phyloP scores from a whole-genome alignment of 2,888 invertebrate species.

The Cephus spinipes region DNA sequence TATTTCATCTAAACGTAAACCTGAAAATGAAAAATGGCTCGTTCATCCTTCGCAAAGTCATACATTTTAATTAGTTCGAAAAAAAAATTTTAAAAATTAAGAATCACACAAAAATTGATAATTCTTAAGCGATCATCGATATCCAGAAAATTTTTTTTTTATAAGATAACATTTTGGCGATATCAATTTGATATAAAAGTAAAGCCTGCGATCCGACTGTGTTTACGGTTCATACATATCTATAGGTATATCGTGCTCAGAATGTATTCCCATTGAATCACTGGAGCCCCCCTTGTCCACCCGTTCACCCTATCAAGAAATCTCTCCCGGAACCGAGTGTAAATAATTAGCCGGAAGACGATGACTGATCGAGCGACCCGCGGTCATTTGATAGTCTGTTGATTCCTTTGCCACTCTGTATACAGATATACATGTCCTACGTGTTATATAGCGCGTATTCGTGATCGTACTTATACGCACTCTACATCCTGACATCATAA shows the following conservation, averaged over 20 bases:
- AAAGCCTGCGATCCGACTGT: neutral
- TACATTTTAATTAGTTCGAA: too few species aligned
- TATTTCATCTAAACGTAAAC: too few species aligned
- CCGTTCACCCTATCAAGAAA: slow-evolving; percentile 2
- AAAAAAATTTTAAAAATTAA: neutral
- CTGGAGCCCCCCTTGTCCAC: neutral
- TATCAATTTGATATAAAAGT: neutral
- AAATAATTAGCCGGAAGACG: slow-evolving; percentile 23
- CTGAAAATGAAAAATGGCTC: too few species aligned
- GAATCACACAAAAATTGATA: neutral
- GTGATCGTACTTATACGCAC: slow-evolving; percentile 1
- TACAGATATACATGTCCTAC: neutral
- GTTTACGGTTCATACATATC: neutral
- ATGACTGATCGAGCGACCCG: slow-evolving; percentile 19
- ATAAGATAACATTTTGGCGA: neutral
- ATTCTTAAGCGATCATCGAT: neutral
- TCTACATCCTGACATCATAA: neutral
- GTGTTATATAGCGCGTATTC: neutral
- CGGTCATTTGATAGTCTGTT: slow-evolving; percentile 14
- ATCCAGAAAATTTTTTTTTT: neutral
- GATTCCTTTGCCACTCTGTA: neutral
- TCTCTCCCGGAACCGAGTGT: slow-evolving; percentile 22
- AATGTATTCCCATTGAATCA: neutral
- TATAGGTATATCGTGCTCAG: neutral
- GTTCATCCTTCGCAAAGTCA: too few species aligned